Percentiles rank a stretch among this genome's conserved stretches.
phyloP scores from a whole-genome alignment of 1,140 invertebrate species.

The Leguminivora glycinivorella region DNA sequence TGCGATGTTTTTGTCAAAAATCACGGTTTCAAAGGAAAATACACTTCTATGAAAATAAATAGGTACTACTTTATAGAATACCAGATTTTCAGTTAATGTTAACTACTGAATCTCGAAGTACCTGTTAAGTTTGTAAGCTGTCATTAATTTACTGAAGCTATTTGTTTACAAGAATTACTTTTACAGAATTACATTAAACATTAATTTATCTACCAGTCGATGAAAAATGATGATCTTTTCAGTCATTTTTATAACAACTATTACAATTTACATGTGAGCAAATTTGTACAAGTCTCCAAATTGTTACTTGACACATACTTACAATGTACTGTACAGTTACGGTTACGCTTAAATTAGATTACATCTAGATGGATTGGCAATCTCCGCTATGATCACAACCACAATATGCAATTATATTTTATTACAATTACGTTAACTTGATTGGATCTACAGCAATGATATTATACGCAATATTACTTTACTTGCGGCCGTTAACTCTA shows the following conservation, averaged over 20 bases:
- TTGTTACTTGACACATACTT: conserved; percentile 65
- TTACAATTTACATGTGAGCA: conserved; percentile 74
- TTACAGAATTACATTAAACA: conserved; percentile 31
- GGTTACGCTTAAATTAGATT: background rate
- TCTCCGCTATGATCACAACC: conserved; percentile 75
- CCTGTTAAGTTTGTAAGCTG: conserved; percentile 48
- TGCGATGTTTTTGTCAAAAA: no score
- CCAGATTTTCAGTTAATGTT: background rate
- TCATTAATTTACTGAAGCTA: conserved; percentile 31
- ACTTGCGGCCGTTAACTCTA: no score
- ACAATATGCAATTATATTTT: conserved; percentile 67
- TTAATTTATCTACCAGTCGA: conserved; percentile 69
- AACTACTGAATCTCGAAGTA: conserved; percentile 9
- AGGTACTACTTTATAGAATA: no score
- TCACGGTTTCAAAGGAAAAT: no score
- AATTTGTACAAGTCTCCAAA: conserved; percentile 78
- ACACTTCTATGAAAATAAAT: no score
- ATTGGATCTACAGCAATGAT: conserved; percentile 17
- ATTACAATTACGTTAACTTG: conserved; percentile 47
- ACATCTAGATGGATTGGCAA: conserved; percentile 67
- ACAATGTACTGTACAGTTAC: conserved; percentile 55
- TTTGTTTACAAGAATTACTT: background rate
- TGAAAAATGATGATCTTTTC: conserved; percentile 70
- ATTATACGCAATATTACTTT: background rate
- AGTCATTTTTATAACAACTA: conserved; percentile 53